Conservation (phyloP, 2,888 invertebrate species). For the Ormyrus nitidulus region DNA sequence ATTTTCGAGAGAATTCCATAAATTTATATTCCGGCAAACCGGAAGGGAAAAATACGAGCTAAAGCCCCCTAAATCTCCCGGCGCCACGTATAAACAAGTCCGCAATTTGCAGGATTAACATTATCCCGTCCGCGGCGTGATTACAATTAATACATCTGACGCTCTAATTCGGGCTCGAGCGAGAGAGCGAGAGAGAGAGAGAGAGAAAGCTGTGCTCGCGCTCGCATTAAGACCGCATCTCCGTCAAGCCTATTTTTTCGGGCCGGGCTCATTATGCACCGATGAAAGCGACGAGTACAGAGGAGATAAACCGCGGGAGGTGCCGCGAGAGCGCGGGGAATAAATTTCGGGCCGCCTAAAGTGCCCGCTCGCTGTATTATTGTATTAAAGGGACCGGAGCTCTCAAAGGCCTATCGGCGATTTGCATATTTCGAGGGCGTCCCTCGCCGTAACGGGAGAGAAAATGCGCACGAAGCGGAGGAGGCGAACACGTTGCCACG, state of each 20-base stretch:
- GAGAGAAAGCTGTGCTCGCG: not conserved
- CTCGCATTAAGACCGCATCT: conserved; percentile 14
- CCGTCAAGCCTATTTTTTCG: conserved; percentile 1
- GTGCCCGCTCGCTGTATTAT: conserved; percentile 8
- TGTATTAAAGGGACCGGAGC: conserved; percentile 10
- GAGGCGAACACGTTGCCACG: conserved; percentile 17
- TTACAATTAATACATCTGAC: too few relatives aligned
- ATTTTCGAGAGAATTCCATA: too few relatives aligned
- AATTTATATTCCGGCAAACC: too few relatives aligned
- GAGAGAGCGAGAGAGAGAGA: not conserved
- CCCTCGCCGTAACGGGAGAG: not conserved
- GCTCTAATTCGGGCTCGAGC: not conserved
- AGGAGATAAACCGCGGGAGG: conserved; percentile 23
- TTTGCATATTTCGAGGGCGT: conserved; percentile 42
- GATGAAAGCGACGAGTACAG: conserved; percentile 3
- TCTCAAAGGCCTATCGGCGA: conserved; percentile 39
- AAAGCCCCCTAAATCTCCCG: too few relatives aligned
- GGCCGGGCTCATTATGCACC: not conserved
- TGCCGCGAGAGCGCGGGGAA: not conserved
- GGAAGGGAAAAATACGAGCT: too few relatives aligned
- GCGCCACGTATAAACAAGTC: too few relatives aligned
- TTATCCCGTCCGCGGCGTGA: too few relatives aligned
- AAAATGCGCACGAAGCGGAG: conserved; percentile 36
- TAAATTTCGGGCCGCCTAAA: conserved; percentile 17
- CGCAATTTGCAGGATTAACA: too few relatives aligned